Base-by-base conservation (phyloP, 2,888 invertebrate genomes). In the Therioaphis trifolii region DNA sequence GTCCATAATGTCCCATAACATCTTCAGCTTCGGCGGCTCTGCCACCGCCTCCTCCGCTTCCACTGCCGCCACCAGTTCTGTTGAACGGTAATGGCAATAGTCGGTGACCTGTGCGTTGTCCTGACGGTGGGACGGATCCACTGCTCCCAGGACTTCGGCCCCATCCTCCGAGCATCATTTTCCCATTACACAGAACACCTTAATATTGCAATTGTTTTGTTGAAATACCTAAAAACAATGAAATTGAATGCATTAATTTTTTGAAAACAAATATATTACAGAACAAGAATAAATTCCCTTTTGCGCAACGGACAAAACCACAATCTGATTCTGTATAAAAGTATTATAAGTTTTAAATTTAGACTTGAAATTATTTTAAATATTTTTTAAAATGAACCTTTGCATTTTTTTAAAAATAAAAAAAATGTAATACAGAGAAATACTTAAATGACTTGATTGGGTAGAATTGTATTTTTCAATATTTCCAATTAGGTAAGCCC, bases 1-100 rank as follows among this genome's bases (percentile, higher is more conserved):
- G 87, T 89, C 90, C 87, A 90, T 90, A 85, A 90, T 90, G 88
- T 89, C 89, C 90, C 90, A 87, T 87, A 85, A 86, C 87, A 86
- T 86, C 88, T 87, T 87, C 89, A 86, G 87, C 89, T 88, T 88
- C 89, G 88, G 87, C 89, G 87, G 87, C 88, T 87, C 89, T 68
- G 14, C 71, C 72, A 24, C 79, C 71, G 61, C 71, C 21, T 27
- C 71, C 71, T 58, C 72, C 61, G 72, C 43, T 27, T 40, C 80
- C 80, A 49, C 49, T 71, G 71, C 71, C 46, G 15, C 80, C 71
- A n/a, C 71, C 80, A 52, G 74, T 14, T 40, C 82, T 63, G 82
- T 82, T 82, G 74, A 82, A 82, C 5, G 82, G 82, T 35, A 82
- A 27, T 9, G 82, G 82, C 24, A 82, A 52, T 35, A 82, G 63